phyloP scores from a whole-genome alignment of 2,797 vertebrate species.

The Phalloptychus januarius region DNA sequence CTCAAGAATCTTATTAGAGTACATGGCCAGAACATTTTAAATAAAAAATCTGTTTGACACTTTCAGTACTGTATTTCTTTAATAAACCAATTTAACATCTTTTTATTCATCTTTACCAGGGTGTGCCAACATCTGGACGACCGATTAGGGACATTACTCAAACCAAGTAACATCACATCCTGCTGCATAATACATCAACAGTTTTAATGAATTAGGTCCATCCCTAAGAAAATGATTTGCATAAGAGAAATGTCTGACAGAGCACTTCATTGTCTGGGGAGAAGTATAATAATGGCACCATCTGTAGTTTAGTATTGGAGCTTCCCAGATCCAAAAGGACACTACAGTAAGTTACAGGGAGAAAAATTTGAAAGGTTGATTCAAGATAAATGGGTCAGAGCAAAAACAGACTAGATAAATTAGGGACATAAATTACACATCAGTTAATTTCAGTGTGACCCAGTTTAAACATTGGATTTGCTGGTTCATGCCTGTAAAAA shows the following conservation, averaged over 20 bases:
- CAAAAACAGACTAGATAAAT: conserved; percentile 3
- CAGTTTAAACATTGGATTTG: background rate
- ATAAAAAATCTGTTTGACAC: background rate
- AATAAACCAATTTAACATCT: background rate
- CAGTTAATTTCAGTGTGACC: conserved; percentile 27
- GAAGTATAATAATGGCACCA: conserved; percentile 2
- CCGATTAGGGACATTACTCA: background rate
- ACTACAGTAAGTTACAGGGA: conserved; percentile 7
- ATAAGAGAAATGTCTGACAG: background rate
- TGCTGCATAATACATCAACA: background rate
- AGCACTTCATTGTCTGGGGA: background rate
- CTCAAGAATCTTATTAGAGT: background rate
- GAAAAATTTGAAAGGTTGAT: background rate
- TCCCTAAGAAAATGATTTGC: background rate
- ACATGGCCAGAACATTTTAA: background rate
- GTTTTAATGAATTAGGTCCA: background rate
- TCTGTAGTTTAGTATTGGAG: background rate
- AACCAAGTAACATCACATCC: background rate
- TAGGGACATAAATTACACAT: conserved; percentile 11
- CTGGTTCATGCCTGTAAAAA: background rate
- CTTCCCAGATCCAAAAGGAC: background rate
- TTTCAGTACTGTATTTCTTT: background rate
- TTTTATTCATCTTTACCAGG: background rate
- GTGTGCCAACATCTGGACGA: background rate
- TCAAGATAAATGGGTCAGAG: conserved; percentile 26